Evolutionary conservation across 2,113 vertebrate species (phyloP).

Genomic region (Neofelis nebulosa): DNA sequence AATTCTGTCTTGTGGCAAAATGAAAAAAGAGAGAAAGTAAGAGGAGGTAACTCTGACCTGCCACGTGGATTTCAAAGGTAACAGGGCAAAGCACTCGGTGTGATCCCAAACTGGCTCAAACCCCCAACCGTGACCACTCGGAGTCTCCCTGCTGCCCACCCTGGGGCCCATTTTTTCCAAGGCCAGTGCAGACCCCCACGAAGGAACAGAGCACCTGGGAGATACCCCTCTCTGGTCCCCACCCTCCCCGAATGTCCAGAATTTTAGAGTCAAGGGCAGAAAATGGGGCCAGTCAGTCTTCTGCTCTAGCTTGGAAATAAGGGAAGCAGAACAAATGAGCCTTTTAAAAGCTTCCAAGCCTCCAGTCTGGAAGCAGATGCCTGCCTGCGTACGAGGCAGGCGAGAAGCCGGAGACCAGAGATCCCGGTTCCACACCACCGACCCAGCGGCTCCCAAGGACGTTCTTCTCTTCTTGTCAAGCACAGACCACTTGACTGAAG

Average conservation of each 20-base stretch:
- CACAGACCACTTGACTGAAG: background rate
- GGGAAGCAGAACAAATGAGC: background rate
- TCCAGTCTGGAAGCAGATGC: background rate
- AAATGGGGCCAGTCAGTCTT: background rate
- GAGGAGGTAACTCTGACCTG: background rate
- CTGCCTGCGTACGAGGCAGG: background rate
- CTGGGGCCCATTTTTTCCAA: background rate
- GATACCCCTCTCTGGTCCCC: background rate
- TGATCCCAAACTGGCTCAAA: background rate
- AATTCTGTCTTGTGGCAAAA: conserved; percentile 87
- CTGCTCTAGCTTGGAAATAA: background rate
- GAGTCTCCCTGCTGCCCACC: background rate
- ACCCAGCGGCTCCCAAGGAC: background rate
- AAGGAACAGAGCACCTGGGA: background rate
- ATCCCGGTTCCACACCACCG: background rate
- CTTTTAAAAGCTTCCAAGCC: background rate
- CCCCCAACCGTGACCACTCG: background rate
- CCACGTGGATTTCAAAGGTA: background rate
- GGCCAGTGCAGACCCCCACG: background rate
- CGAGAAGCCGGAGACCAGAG: background rate
- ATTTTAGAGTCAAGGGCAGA: background rate
- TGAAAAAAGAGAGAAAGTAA: conserved; percentile 67
- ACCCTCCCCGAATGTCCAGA: background rate
- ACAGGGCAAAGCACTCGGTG: accelerated
- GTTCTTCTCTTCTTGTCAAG: background rate